Evolutionary conservation across 2,888 invertebrate genomes (phyloP), one percentile per base, ranked within the genome.

Genomic region (Arenicola marina): DNA sequence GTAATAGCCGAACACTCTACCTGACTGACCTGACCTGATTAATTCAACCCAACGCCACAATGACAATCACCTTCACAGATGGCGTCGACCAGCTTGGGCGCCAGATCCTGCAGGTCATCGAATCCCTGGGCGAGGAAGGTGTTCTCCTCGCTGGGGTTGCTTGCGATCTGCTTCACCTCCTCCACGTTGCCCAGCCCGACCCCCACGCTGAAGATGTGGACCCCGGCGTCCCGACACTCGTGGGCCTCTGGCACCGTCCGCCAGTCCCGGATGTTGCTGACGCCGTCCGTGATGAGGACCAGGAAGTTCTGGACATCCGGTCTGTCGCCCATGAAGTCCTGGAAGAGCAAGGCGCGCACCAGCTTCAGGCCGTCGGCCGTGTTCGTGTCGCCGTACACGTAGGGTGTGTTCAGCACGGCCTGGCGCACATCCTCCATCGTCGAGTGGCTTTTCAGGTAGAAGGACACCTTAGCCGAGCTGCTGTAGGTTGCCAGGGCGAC

Each of bases 311-410:
- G 61, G 32, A 56, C 67, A 7, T 59, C 53, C 1, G 58, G 51
- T 2, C 69, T 34, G 58, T 69, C 67, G 2, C 69, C 69, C 26
- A 51, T 56, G 18, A 29, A 31, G 4, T 31, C 33, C 2, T 29
- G 51, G 56, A 69, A 69, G 18, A 69, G 46, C 15, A 4, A 11
- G n/a, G 28, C 31, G 11, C 44, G 4, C 44, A 66, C 32, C 1
- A 63, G 57, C 45, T 73, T 68, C 28, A 78, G 63, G n/a, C 75
- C 78, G 15, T 70, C 66, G 54, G 76, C 74, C 4, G 76, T 78
- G 63, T 75, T 70, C 1, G 78, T 78, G 55, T 72, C 71, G n/a
- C 76, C 76, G 56, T 61, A 66, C 26, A 70, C 68, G 62, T 77
- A 78, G 0, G 69, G 71, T n/a, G 76, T 72, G 11, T 62, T 55